Base-by-base conservation (phyloP, 2,888 invertebrate genomes). In the Coenonympha arcania region DNA sequence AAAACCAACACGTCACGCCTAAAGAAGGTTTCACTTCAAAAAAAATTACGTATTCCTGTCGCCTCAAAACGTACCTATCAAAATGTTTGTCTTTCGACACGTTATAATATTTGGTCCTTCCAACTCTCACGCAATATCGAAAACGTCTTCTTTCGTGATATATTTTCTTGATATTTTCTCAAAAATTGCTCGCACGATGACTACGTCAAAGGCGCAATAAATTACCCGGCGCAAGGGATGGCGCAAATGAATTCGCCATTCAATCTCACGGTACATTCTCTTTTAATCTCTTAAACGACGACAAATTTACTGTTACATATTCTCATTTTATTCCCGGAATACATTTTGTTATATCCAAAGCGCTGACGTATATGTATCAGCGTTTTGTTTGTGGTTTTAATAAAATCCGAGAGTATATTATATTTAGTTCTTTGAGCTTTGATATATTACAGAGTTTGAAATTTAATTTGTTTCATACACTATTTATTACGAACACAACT, bases 241-340 rank as follows among this genome's bases (percentile, higher is more conserved):
- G 69, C 68, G 73, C 71, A 73, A 76, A 80, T 73, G 70, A 78
- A 80, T 78, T 76, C 69, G 69, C 78, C 69, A 70, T 80, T 77
- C 80, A 80, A 83, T 84, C 75, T 81, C 76, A 80, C 77, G 78
- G 73, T 77, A 79, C 79, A 80, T 78, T 81, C 76, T 78, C 77
- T 79, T 80, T 79, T 81, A 83, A 82, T 80, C 79, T 79, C 64
- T 78, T 71, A 75, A 79, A 77, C 74, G 79, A 74, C 77, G 80
- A 78, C 79, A 78, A 79, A 82, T 82, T 79, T 81, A 81, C 76
- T 79, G 78, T 68, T 72, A 70, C 71, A 73, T 71, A 75, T 75
- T 78, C 76, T 75, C 66, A 73, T 79, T 78, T 74, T 73, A 73
- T 71, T 65, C 68, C 63, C 52, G 59, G 64, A 70, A 75, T 75